Evolutionary conservation across 1,140 invertebrate genomes (phyloP).

Genomic region (Drosophila kanapiae): DNA sequence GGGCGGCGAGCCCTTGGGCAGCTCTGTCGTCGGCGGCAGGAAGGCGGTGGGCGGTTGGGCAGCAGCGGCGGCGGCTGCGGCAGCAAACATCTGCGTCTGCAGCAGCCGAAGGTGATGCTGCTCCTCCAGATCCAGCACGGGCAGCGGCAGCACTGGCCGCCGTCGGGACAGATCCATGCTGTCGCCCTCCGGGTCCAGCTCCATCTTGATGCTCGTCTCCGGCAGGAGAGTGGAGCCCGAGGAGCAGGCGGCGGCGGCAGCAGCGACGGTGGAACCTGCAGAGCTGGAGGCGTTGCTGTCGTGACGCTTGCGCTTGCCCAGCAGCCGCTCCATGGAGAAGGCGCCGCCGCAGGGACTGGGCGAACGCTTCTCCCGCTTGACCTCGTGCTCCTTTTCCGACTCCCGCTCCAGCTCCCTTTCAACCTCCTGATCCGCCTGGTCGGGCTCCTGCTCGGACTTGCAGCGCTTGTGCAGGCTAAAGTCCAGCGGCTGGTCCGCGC

Average conservation of each 20-base stretch:
- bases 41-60: constrained; percentile 23
- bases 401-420: constrained; percentile 7
- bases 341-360: constrained; percentile 55
- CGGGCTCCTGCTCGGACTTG: constrained; percentile 13
- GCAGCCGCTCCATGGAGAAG: constrained; percentile 76
- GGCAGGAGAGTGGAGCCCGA: constrained; percentile 14
- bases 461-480: constrained; percentile 78
- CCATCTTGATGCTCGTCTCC: constrained; percentile 56
- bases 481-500: constrained; percentile 69
- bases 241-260: constrained; percentile 14
- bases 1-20: constrained; percentile 54
- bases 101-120: constrained; percentile 69
- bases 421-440: not conserved
- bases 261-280: constrained; percentile 13
- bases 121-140: constrained; percentile 58
- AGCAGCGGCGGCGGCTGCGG: constrained; percentile 73
- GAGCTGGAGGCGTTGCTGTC: constrained; percentile 42
- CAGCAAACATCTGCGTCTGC: constrained; percentile 82
- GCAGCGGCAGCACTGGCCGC: constrained; percentile 13
- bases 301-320: constrained; percentile 73
- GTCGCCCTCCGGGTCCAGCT: constrained; percentile 40
- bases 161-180: constrained; percentile 9
- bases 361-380: constrained; percentile 50
- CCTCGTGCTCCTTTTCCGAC: not conserved
- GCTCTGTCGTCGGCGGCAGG: constrained; percentile 19